These are phyloP conservation scores for Grallaria varia DNA, from an alignment of 2,113 vertebrate species.

Conservation along the genomic window DNA sequence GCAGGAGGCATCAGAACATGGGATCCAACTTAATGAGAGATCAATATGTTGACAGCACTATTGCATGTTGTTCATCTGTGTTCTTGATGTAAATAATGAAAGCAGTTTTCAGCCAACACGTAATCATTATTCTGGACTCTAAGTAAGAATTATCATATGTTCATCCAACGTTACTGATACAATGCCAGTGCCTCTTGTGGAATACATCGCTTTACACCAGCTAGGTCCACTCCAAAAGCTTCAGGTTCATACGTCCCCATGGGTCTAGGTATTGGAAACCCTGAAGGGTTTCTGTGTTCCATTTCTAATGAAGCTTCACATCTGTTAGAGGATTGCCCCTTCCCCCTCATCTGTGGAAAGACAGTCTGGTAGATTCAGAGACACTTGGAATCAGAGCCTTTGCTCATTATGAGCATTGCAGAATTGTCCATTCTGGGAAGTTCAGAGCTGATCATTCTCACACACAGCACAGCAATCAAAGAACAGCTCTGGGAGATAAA, in stretches of 20 bases:
- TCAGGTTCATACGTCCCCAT: background rate
- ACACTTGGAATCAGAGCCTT: fast-evolving
- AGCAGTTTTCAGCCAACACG: background rate
- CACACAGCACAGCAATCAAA: background rate
- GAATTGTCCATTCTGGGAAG: background rate
- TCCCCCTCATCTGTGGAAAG: background rate
- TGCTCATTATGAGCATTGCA: background rate
- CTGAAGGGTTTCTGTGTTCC: background rate
- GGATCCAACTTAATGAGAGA: background rate
- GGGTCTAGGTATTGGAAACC: background rate
- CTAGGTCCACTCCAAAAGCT: background rate
- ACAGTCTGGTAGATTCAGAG: background rate
- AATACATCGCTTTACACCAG: background rate
- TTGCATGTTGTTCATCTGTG: background rate
- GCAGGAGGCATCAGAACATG: background rate
- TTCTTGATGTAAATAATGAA: background rate
- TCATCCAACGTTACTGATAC: background rate
- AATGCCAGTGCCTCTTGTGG: background rate
- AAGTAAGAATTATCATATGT: background rate
- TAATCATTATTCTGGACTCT: background rate
- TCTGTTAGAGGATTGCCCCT: background rate
- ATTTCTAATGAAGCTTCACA: background rate
- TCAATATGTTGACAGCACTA: background rate
- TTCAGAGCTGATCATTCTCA: background rate
- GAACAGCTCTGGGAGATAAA: slow-evolving; percentile 35